Conservation (phyloP, 2,797 vertebrate genomes). For the Morus bassanus region DNA sequence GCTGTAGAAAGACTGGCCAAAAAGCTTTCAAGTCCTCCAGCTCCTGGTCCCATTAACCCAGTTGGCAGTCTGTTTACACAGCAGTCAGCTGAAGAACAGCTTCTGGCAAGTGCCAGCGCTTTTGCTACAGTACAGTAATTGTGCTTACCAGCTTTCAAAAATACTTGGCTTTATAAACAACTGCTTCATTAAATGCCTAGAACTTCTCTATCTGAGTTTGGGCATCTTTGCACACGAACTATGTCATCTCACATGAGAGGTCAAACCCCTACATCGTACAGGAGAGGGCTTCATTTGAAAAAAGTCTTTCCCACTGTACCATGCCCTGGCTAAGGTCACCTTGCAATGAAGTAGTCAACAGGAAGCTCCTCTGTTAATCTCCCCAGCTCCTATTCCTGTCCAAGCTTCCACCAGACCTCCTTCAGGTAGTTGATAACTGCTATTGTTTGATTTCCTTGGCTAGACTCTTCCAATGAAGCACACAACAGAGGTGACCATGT, state of each 20-base stretch:
- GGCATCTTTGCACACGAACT: neutral
- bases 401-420: neutral
- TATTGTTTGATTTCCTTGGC: neutral
- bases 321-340: neutral
- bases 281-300: neutral
- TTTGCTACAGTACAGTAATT: neutral
- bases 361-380: neutral
- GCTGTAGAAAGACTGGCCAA: neutral
- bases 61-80: neutral
- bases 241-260: neutral
- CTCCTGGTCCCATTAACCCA: neutral
- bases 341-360: neutral
- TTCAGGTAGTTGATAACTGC: neutral
- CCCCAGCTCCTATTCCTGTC: neutral
- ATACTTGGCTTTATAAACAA: neutral
- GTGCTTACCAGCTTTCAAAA: neutral
- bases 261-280: neutral
- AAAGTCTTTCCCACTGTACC: neutral
- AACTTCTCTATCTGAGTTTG: neutral
- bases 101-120: neutral
- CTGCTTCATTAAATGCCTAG: neutral
- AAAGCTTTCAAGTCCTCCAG: neutral
- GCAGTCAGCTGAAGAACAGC: neutral
- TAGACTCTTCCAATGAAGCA: neutral
- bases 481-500: neutral